These are phyloP conservation scores for Stramonita haemastoma DNA, from an alignment of 2,888 invertebrate genomes.

Conservation along the genomic window DNA sequence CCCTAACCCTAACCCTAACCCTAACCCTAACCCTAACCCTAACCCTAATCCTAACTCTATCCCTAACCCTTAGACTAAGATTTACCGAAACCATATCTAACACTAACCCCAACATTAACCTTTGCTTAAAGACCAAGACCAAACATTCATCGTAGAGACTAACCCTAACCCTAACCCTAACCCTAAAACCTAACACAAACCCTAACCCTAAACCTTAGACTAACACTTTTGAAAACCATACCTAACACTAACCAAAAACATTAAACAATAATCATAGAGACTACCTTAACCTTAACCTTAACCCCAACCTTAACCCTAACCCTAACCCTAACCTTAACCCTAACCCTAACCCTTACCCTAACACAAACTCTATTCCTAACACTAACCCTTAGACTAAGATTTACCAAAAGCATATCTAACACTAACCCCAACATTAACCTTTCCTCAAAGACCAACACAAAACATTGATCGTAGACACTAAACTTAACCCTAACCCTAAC, in stretches of 20 bases:
- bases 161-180: constrained; percentile 57
- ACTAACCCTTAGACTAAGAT: constrained; percentile 10
- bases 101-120: constrained; percentile 50
- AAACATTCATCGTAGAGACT: constrained; percentile 56
- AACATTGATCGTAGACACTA: constrained; percentile 46
- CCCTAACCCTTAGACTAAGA: constrained; percentile 53
- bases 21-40: no score
- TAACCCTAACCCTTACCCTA: neutral
- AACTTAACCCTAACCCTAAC: constrained; percentile 57
- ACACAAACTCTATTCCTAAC: neutral
- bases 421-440: constrained; percentile 38
- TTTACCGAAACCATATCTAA: constrained; percentile 50
- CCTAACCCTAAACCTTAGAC: constrained; percentile 40
- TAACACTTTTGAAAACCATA: no score
- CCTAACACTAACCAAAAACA: neutral
- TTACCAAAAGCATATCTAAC: no score
- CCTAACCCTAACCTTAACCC: constrained; percentile 4
- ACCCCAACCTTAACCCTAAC: neutral
- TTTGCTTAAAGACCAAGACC: constrained; percentile 53
- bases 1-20: constrained; percentile 53
- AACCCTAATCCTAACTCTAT: no score
- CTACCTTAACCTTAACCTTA: neutral
- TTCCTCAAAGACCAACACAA: no score
- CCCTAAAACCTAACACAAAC: constrained; percentile 60
- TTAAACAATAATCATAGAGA: neutral